Evolutionary conservation across 2,888 invertebrate genomes (phyloP).

Genomic region (Chaitophorus viminalis): DNA sequence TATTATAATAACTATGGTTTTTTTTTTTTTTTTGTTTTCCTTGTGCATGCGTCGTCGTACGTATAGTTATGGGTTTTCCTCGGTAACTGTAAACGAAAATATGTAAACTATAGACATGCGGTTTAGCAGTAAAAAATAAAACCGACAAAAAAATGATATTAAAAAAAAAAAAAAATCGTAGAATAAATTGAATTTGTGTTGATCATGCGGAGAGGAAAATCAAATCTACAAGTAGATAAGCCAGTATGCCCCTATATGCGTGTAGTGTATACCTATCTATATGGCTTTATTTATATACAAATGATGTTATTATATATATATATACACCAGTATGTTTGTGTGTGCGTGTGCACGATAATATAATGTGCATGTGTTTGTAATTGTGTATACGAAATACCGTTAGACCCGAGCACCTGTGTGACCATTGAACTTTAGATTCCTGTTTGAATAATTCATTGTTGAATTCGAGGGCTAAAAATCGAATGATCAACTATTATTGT

Average conservation of each 20-base stretch:
- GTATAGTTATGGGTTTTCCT: background rate
- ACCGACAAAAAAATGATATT: no score
- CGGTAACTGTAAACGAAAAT: background rate
- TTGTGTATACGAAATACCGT: background rate
- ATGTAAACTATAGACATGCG: background rate
- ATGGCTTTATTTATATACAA: no score
- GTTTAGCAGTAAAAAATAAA: background rate
- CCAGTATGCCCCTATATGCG: background rate
- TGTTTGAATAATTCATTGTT: no score
- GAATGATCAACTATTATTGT: no score
- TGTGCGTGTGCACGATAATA: no score
- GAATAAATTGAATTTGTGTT: conserved; percentile 11
- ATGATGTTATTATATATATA: no score
- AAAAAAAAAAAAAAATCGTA: background rate
- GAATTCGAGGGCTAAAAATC: no score
- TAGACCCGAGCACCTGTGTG: background rate
- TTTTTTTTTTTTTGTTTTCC: background rate
- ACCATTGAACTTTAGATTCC: conserved; percentile 1
- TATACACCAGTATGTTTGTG: background rate
- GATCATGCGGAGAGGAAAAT: background rate
- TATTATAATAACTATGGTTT: background rate
- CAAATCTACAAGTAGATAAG: conserved; percentile 3
- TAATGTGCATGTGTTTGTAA: background rate
- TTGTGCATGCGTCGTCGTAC: no score
- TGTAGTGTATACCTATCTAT: no score